Base-by-base conservation (phyloP, 2,888 invertebrate genomes). In the Bellardia pandia region DNA sequence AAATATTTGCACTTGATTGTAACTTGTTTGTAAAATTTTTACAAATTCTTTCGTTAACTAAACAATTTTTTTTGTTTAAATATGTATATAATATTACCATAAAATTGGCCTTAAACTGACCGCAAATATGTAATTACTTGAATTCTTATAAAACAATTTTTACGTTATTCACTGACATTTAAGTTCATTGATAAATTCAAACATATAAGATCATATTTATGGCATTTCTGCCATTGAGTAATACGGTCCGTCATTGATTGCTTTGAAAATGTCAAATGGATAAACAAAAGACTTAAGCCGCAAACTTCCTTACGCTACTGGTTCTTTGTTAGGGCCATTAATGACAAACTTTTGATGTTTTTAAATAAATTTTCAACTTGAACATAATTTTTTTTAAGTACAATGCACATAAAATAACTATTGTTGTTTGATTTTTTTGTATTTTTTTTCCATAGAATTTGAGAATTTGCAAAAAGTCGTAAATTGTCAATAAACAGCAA, bases 351-450 rank as follows among this genome's bases (percentile, higher is more conserved):
- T 33, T 42, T 80, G 23, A 72, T 74, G 80, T 66, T 66, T 81
- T 66, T 45, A 74, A 58, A 81, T 81, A 74, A 74, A 81, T 81
- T 81, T 74, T 7, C 16, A 74, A 66, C 37, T 45, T 74, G 37
- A 30, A 76, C 86, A 86, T 86, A 81, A 86, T 82, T 86, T 86
- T 60, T 0, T 45, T 5, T 66, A 45, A 40, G 9, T 74, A 74
- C 74, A 74, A 74, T 66, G 81, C 56, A 48, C 81, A 48, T 66
- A 66, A 81, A 81, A 66, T 74, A 45, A 14, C 66, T 45, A 74
- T 81, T 74, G 74, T 81, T 33, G 56, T 64, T 64, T 13, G 30
- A 4, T 11, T 30, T 9, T 58, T 58, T 16, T 56, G 11, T 56
- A 5, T 23, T 23, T 30, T 23, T 66, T 23, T 66, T 42, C 71